phyloP scores from a whole-genome alignment of 2,888 invertebrate species.

The Lasius platythorax region DNA sequence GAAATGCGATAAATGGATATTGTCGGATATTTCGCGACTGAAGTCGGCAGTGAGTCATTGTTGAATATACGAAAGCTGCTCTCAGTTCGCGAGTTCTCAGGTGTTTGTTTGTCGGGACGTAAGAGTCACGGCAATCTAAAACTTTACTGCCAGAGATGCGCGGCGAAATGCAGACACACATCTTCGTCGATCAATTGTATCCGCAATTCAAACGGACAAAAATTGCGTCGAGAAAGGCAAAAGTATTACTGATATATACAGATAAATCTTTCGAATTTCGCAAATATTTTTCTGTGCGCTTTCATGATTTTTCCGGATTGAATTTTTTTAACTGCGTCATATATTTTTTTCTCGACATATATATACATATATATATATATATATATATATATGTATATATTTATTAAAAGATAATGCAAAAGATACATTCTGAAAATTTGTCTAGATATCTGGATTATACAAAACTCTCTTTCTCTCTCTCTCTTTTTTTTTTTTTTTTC shows the following conservation, averaged over 20 bases:
- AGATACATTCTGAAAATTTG: not conserved
- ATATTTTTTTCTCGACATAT: not conserved
- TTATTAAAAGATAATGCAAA: not conserved
- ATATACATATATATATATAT: too few species aligned
- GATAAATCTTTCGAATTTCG: not conserved
- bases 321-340: not conserved
- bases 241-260: not conserved
- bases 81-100: not conserved
- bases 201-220: not conserved
- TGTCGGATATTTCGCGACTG: conserved; percentile 11
- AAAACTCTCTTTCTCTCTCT: not conserved
- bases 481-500: not conserved
- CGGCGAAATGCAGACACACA: conserved; percentile 3
- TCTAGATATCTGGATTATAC: not conserved
- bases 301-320: not conserved
- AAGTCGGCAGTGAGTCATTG: conserved; percentile 19
- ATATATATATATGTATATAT: too few species aligned
- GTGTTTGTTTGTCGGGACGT: not conserved
- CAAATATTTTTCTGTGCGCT: conserved; percentile 9
- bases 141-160: conserved; percentile 33
- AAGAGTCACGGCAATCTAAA: conserved; percentile 37
- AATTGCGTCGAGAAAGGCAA: not conserved
- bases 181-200: conserved; percentile 14
- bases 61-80: conserved; percentile 5
- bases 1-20: not conserved